A percentile compares a stretch with the other conserved stretches of the same genome.
These are phyloP conservation scores for Elaphurus davidianus DNA, from an alignment of 2,113 vertebrate species.

Conservation along the genomic window DNA sequence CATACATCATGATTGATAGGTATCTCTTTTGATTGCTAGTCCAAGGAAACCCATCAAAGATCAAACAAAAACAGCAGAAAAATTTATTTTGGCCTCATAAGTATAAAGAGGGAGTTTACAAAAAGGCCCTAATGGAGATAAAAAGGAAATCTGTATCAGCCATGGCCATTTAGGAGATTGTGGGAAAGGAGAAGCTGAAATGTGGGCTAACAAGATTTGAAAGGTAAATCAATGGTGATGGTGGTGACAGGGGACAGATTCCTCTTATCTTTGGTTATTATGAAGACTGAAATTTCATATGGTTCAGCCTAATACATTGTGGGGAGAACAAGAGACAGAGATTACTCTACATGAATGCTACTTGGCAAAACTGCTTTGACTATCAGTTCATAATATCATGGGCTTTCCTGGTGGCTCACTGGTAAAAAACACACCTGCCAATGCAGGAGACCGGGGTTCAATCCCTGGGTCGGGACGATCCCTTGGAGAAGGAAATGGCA, in stretches of 20 bases:
- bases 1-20: background rate
- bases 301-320: background rate
- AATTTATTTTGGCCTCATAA: background rate
- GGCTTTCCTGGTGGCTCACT: background rate
- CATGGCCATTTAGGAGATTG: background rate
- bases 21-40: background rate
- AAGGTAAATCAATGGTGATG: background rate
- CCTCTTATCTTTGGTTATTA: background rate
- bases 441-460: background rate
- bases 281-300: background rate
- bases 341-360: background rate
- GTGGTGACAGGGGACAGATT: background rate
- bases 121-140: background rate
- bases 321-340: background rate
- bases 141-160: background rate
- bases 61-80: background rate
- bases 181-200: background rate
- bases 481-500: background rate
- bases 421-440: background rate
- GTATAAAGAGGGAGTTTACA: background rate
- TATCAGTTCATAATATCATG: background rate
- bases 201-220: background rate
- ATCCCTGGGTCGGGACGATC: background rate
- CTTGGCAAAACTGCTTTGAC: background rate
- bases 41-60: background rate